phyloP scores from a whole-genome alignment of 2,113 vertebrate genomes.

The Ceratotherium simum region DNA sequence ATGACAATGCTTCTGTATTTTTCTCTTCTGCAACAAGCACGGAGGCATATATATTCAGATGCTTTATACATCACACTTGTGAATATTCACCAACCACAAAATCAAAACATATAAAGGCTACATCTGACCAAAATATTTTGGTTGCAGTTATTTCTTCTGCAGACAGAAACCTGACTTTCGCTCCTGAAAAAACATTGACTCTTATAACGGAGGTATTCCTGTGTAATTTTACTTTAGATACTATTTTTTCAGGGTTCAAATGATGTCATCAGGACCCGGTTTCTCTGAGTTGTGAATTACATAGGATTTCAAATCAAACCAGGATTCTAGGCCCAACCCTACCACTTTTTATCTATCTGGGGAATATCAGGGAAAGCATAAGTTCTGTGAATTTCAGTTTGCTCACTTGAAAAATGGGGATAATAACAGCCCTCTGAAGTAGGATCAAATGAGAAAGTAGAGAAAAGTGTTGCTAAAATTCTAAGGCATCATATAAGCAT shows the following conservation, averaged over 20 bases:
- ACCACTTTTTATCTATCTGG: background rate
- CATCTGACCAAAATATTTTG: conserved; percentile 20
- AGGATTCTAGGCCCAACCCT: background rate
- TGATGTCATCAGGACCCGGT: background rate
- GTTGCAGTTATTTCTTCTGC: background rate
- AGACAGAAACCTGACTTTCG: background rate
- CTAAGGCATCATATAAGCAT: background rate
- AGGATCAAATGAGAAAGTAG: background rate
- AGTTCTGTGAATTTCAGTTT: background rate
- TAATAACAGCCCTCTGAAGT: background rate
- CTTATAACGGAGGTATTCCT: background rate
- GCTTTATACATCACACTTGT: background rate
- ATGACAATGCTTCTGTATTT: background rate
- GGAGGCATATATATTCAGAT: background rate
- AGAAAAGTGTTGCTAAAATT: background rate
- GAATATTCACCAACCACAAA: conserved; percentile 41
- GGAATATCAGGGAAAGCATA: background rate
- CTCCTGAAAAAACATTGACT: background rate
- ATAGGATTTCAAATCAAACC: background rate
- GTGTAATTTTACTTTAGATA: background rate
- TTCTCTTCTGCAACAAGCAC: background rate
- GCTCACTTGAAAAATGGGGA: background rate
- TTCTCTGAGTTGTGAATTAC: background rate
- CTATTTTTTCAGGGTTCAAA: background rate
- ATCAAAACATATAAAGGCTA: background rate